Percentiles rank a stretch among this genome's conserved stretches.
Conservation (phyloP, 64 coral and sea anemone genomes). For the Catalaphyllia jardinei region DNA sequence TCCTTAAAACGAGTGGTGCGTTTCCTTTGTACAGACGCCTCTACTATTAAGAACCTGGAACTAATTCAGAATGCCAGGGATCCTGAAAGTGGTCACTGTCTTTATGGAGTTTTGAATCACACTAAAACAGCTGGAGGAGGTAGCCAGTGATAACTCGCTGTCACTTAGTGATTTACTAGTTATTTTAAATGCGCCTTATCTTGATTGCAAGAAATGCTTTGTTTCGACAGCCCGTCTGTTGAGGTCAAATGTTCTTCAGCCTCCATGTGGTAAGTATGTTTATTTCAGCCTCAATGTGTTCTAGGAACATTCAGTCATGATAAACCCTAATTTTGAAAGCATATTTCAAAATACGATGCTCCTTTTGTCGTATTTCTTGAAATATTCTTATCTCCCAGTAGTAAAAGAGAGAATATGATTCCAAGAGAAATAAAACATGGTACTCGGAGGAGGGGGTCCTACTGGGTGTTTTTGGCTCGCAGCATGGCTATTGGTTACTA, state of each 20-base stretch:
- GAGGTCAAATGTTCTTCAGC: constrained; percentile 95
- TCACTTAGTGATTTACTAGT: neutral
- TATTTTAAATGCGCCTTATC: neutral
- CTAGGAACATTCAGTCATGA: neutral
- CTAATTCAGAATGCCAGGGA: constrained; percentile 95
- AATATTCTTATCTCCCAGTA: too few relatives aligned
- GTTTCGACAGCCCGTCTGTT: constrained; percentile 77
- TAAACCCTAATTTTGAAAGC: too few relatives aligned
- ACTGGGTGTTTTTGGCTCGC: too few relatives aligned
- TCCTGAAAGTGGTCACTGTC: constrained; percentile 78
- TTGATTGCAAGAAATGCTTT: neutral
- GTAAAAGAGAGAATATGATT: too few relatives aligned
- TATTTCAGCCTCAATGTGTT: neutral
- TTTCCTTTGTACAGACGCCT: constrained; percentile 55
- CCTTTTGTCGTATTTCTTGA: too few relatives aligned
- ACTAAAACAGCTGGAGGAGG: constrained; percentile 92
- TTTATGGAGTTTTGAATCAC: constrained; percentile 93
- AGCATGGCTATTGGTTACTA: too few relatives aligned
- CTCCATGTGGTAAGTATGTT: constrained; percentile 83
- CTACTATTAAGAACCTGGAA: constrained; percentile 88
- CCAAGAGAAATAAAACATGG: too few relatives aligned
- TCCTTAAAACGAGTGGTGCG: neutral
- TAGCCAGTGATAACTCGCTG: constrained; percentile 9
- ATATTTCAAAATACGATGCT: too few relatives aligned
- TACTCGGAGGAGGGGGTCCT: too few relatives aligned